These are phyloP conservation scores for Diploscapter pachys DNA, from an alignment of 1,140 invertebrate species.

Conservation along the genomic window DNA sequence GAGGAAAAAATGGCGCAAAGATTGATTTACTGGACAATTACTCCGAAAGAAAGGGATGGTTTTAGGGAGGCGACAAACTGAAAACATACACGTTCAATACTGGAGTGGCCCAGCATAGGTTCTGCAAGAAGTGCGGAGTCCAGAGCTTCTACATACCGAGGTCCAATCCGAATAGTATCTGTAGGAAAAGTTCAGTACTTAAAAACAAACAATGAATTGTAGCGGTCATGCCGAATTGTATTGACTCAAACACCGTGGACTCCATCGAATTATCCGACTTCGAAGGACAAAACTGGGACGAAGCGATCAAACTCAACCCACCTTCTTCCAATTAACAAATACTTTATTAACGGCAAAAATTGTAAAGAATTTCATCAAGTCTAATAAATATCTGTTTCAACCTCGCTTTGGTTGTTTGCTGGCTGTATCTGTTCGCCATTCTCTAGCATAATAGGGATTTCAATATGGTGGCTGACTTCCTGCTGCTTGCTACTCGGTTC, in stretches of 20 bases:
- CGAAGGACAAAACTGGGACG: conserved; percentile 64
- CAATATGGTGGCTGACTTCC: too few relatives aligned
- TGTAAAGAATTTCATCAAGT: too few relatives aligned
- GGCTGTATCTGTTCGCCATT: too few relatives aligned
- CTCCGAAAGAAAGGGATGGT: too few relatives aligned
- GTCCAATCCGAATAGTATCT: conserved; percentile 64
- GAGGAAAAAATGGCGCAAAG: too few relatives aligned
- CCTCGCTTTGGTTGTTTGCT: too few relatives aligned
- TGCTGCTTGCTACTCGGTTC: too few relatives aligned
- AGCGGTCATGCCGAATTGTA: conserved; percentile 63
- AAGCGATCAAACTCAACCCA: conserved; percentile 44
- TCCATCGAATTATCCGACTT: conserved; percentile 59
- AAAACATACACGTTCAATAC: conserved; percentile 66
- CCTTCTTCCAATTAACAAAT: too few relatives aligned
- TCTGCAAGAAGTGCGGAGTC: conserved; percentile 65
- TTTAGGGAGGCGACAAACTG: conserved; percentile 60
- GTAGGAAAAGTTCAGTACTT: conserved; percentile 47
- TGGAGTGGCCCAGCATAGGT: conserved; percentile 63
- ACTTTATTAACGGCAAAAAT: too few relatives aligned
- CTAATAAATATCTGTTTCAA: too few relatives aligned
- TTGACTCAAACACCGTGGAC: conserved; percentile 61
- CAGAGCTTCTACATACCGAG: conserved; percentile 65
- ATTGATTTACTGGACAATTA: too few relatives aligned
- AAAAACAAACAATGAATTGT: conserved; percentile 11
- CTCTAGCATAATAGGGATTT: too few relatives aligned